A percentile compares a stretch with the other conserved stretches of the same genome.
Evolutionary conservation across 2,888 invertebrate species (phyloP).

Genomic region (Syrista parreyssii): DNA sequence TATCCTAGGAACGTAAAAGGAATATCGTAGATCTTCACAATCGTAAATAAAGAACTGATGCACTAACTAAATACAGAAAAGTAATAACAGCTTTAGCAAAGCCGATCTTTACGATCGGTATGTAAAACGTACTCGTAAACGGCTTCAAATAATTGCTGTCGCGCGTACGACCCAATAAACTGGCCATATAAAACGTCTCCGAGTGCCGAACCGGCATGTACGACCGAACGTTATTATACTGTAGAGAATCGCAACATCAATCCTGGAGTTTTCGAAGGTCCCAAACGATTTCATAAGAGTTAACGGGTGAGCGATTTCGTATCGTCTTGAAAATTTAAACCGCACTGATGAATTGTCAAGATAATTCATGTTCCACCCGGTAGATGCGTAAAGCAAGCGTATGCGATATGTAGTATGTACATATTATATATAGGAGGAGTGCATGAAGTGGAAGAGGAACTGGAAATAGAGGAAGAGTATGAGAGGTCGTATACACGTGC

Average conservation of each 20-base stretch:
- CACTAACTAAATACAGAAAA: background rate
- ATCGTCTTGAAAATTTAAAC: background rate
- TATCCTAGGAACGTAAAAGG: background rate
- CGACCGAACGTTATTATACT: background rate
- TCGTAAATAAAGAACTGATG: background rate
- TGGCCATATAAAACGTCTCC: background rate
- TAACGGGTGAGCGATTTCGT: background rate
- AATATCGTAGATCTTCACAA: background rate
- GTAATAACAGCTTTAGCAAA: background rate
- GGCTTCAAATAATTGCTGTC: background rate
- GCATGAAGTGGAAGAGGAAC: background rate
- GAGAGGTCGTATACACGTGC: slow-evolving; percentile 3
- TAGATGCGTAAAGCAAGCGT: slow-evolving; percentile 12
- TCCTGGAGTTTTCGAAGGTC: background rate
- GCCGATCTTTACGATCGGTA: background rate
- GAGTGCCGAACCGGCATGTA: background rate
- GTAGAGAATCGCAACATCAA: background rate
- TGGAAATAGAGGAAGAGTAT: slow-evolving; percentile 12
- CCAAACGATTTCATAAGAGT: background rate
- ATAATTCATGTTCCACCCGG: background rate
- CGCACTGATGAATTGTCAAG: background rate
- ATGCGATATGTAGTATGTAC: slow-evolving; percentile 17
- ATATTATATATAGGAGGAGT: background rate
- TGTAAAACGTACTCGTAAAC: background rate
- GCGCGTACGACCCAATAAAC: background rate